These are phyloP conservation scores for Dinomys branickii DNA, from an alignment of 2,113 vertebrate species.

Conservation along the genomic window DNA sequence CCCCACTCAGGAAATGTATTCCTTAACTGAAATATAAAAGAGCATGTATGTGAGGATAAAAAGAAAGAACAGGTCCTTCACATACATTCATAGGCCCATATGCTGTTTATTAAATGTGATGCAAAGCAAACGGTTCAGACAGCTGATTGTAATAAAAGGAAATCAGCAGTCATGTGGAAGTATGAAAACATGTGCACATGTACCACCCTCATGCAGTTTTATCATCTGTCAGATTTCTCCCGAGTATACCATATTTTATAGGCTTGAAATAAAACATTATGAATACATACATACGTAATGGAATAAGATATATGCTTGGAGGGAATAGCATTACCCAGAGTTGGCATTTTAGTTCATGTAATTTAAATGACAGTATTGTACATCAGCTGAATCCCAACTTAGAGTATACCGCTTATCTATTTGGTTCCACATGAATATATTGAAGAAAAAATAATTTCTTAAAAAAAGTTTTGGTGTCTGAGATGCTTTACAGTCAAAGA, in stretches of 20 bases:
- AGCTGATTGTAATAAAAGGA: conserved; percentile 71
- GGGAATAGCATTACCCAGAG: conserved; percentile 27
- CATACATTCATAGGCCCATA: conserved; percentile 56
- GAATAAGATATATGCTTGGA: conserved; percentile 56
- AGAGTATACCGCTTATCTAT: conserved; percentile 4
- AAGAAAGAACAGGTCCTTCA: conserved; percentile 36
- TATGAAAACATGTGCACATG: conserved; percentile 65
- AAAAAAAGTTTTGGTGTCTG: conserved; percentile 45
- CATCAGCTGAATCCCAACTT: conserved; percentile 48
- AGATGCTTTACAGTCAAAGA: conserved; percentile 51
- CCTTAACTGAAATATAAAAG: conserved; percentile 66
- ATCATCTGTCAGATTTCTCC: conserved; percentile 76
- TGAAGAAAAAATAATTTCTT: conserved; percentile 46
- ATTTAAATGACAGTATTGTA: conserved; percentile 45
- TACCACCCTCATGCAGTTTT: conserved; percentile 33
- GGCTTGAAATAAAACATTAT: conserved; percentile 76
- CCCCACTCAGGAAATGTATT: conserved; percentile 1
- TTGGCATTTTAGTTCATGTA: conserved; percentile 56
- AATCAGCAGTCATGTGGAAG: conserved; percentile 58
- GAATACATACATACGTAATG: conserved; percentile 69
- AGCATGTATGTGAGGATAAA: neutral
- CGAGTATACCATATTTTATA: conserved; percentile 68
- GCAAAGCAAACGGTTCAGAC: conserved; percentile 38
- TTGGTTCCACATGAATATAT: conserved; percentile 1
- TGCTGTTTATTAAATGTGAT: conserved; percentile 74